Evolutionary conservation across 2,113 vertebrate species (phyloP).

Genomic region (Malurus melanocephalus): DNA sequence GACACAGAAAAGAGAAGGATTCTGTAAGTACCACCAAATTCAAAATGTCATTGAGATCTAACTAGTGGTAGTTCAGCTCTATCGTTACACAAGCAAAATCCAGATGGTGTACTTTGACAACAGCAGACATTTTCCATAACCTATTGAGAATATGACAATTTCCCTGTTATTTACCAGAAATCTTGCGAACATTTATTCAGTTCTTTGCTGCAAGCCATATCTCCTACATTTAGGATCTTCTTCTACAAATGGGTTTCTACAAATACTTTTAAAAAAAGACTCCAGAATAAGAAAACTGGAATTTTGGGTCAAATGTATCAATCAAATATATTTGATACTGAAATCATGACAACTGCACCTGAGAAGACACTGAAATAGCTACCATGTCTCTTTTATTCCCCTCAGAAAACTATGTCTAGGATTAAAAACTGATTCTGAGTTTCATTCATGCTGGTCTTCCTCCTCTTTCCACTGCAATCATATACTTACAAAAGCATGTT

Average conservation of each 20-base stretch:
- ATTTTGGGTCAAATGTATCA: neutral
- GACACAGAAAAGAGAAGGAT: neutral
- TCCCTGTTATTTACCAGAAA: neutral
- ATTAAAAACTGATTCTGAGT: neutral
- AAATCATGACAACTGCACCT: neutral
- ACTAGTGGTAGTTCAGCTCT: neutral
- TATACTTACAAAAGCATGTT: neutral
- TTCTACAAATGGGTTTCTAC: neutral
- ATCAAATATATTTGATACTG: neutral
- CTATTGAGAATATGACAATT: neutral
- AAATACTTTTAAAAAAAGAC: neutral
- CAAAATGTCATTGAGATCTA: neutral
- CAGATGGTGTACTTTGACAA: neutral
- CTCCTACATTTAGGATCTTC: neutral
- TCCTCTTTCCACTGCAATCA: neutral
- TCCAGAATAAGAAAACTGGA: neutral
- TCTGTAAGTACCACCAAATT: neutral
- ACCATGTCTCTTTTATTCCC: neutral
- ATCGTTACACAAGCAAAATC: neutral
- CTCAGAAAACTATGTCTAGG: neutral
- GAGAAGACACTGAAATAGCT: neutral
- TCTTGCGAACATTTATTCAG: neutral
- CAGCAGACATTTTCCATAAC: neutral
- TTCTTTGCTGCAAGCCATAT: neutral
- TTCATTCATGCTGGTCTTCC: neutral